A percentile compares a stretch with the other conserved stretches of the same genome.
Conservation (phyloP, 2,888 invertebrate species). For the Euplagia quadripunctaria region DNA sequence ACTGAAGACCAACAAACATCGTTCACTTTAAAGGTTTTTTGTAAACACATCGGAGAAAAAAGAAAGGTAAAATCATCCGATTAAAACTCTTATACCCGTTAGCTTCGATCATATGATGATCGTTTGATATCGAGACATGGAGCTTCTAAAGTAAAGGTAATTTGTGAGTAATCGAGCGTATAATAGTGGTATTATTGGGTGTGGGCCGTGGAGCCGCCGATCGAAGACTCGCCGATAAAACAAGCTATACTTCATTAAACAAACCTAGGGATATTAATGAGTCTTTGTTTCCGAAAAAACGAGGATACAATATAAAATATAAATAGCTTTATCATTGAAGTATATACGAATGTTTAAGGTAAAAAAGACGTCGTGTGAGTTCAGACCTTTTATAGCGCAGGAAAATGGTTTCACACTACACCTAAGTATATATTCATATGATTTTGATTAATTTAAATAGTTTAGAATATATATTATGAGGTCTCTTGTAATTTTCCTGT, state of each 20-base stretch:
- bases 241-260: conserved; percentile 67
- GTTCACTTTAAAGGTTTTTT: too few species aligned
- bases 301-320: neutral
- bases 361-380: neutral
- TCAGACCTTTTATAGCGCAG: neutral
- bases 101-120: conserved; percentile 47
- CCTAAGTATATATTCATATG: neutral
- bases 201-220: conserved; percentile 61
- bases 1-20: too few species aligned
- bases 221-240: conserved; percentile 59
- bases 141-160: conserved; percentile 65
- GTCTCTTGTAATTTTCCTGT: too few species aligned
- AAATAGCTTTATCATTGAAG: conserved; percentile 21
- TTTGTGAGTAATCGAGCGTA: conserved; percentile 80
- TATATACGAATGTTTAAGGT: neutral
- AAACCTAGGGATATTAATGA: conserved; percentile 58
- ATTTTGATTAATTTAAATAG: too few species aligned
- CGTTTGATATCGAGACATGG: conserved; percentile 62
- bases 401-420: neutral
- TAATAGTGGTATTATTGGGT: conserved; percentile 74
- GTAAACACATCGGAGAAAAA: too few species aligned
- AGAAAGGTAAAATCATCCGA: conserved; percentile 7
- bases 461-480: too few species aligned
- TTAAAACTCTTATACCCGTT: conserved; percentile 29
- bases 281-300: conserved; percentile 52